Evolutionary conservation across 2,888 invertebrate species (phyloP), one percentile per base, ranked within the genome.

Genomic region (Nymphalis polychloros): DNA sequence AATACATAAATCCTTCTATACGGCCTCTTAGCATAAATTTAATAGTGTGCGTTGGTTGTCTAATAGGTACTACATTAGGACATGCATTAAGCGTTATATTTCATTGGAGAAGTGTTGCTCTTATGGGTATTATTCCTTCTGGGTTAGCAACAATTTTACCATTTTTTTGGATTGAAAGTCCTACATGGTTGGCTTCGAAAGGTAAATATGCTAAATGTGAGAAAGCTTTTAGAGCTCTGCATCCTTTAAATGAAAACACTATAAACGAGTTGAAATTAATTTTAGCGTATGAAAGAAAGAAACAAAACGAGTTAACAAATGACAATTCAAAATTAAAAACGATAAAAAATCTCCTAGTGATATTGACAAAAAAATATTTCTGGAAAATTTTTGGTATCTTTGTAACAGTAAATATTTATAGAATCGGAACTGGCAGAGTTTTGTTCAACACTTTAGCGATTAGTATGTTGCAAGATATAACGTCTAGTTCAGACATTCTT

Each of bases 401-500:
- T 20, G n/a, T 20, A 50, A 19, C 19, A 19, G 1, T 10, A 2
- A 19, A 19, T 46, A 49, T 72, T 13, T 75, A 76, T 8, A 59
- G 71, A 50, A 68, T 73, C 13, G 75, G 72, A 0, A 72, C 72
- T 20, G 73, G 76, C 0, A 68, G 71, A n/a, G 46, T 73, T 6
- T 64, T 76, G 1, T 76, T 71, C 19, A 75, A 64, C 16, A 72
- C 73, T 16, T 53, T 75, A 31, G 75, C 75, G 0, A 73, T 75
- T 17, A 73, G 73, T 0, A 75, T 76, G 69, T 57, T 76, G 17
- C 67, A 72, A 62, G 73, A 72, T n/a, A 75, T 76, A 1, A 76
- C 75, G 0, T 71, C 70, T 4, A 75, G 63, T 47, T 57, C 70
- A 6, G 68, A 75, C 16, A 69, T 76, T 46, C 59, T 76, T 6